phyloP scores from a whole-genome alignment of 2,113 vertebrate genomes.

The Platycercus adscitus region DNA sequence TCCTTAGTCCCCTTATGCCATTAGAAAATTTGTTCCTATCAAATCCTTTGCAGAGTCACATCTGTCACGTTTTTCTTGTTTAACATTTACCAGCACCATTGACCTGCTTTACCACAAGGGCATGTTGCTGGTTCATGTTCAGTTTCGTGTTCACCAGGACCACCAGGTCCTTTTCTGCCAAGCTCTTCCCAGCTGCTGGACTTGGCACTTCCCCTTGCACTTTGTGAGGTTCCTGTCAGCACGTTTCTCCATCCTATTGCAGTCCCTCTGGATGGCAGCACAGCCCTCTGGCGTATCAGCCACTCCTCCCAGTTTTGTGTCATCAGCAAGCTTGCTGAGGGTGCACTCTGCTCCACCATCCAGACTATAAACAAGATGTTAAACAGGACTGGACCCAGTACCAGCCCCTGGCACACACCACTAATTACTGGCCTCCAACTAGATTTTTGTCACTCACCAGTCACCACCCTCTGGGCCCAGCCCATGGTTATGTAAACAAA shows the following conservation, averaged over 20 bases:
- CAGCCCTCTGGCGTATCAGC: background rate
- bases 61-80: background rate
- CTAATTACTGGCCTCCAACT: background rate
- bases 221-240: background rate
- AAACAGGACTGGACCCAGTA: background rate
- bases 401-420: background rate
- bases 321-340: background rate
- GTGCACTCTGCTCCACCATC: background rate
- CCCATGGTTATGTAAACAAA: background rate
- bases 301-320: background rate
- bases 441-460: background rate
- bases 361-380: background rate
- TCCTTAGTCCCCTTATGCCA: background rate
- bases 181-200: background rate
- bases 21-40: background rate
- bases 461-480: background rate
- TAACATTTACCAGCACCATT: background rate
- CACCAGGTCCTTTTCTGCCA: background rate
- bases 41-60: background rate
- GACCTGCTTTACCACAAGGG: background rate
- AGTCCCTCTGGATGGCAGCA: background rate
- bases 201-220: background rate
- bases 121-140: accelerated
- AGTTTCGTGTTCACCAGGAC: background rate
- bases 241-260: background rate